These are phyloP conservation scores for Diuraphis noxia DNA, from an alignment of 1,140 invertebrate species.

Conservation along the genomic window DNA sequence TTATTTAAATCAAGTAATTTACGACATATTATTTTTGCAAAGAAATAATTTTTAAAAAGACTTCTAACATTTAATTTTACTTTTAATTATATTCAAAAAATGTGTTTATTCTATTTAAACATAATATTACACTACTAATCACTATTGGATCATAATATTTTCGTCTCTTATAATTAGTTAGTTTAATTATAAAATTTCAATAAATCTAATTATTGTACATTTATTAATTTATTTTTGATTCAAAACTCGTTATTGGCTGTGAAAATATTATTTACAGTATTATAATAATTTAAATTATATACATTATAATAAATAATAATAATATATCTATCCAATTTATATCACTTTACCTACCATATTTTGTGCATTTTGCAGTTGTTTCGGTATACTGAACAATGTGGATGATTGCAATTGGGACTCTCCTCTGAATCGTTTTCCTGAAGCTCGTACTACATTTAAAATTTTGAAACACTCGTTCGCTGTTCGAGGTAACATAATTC, in stretches of 20 bases:
- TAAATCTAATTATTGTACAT: background rate
- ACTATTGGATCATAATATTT: too few species aligned
- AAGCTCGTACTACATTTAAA: conserved; percentile 5
- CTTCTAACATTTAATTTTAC: background rate
- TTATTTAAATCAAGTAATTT: background rate
- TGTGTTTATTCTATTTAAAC: too few species aligned
- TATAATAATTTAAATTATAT: background rate
- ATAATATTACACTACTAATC: too few species aligned
- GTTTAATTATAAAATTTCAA: too few species aligned
- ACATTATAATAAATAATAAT: background rate
- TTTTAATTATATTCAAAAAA: background rate
- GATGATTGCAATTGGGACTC: conserved; percentile 39
- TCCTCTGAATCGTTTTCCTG: conserved; percentile 24
- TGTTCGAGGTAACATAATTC: conserved; percentile 3
- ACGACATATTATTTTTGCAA: background rate
- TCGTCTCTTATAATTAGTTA: background rate
- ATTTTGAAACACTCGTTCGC: conserved; percentile 38
- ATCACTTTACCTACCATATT: background rate
- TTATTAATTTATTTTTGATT: background rate
- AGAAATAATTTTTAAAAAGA: background rate
- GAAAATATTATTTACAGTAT: background rate
- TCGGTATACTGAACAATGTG: background rate
- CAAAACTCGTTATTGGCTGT: background rate
- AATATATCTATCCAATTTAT: too few species aligned
- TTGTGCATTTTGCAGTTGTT: background rate